A percentile compares a stretch with the other conserved stretches of the same genome.
Conservation (phyloP, 2,888 invertebrate species). For the Chymomyza fuscimana region DNA sequence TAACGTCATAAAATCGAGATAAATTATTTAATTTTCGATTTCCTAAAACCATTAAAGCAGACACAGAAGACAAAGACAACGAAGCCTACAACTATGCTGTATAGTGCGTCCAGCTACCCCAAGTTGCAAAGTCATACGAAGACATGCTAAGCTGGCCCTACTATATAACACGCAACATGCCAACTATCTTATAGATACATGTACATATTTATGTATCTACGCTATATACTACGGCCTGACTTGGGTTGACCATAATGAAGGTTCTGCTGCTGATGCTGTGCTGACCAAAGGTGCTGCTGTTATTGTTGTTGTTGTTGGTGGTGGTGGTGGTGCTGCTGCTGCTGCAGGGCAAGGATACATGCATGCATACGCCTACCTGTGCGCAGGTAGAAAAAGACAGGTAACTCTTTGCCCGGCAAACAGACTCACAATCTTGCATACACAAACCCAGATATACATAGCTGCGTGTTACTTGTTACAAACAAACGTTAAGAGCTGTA, state of each 20-base stretch:
- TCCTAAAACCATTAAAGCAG: conserved; percentile 70
- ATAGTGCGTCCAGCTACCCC: conserved; percentile 49
- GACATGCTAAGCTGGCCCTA: conserved; percentile 27
- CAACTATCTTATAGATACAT: conserved; percentile 6
- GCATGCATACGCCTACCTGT: conserved; percentile 68
- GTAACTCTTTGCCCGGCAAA: conserved; percentile 63
- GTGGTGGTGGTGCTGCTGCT: background rate
- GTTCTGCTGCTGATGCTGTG: conserved; percentile 43
- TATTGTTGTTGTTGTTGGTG: background rate
- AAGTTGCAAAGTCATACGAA: conserved; percentile 61
- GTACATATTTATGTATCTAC: conserved; percentile 5
- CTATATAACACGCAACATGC: background rate
- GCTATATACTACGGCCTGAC: background rate
- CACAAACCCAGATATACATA: conserved; percentile 36
- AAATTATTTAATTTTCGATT: conserved; percentile 73
- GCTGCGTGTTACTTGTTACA: conserved; percentile 68
- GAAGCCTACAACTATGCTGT: conserved; percentile 20
- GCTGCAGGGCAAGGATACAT: conserved; percentile 25
- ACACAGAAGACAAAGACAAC: conserved; percentile 33
- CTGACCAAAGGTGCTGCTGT: background rate
- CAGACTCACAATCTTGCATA: conserved; percentile 37
- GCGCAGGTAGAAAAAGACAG: conserved; percentile 60
- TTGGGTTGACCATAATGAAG: conserved; percentile 38
- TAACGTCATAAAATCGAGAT: conserved; percentile 71
- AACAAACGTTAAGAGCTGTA: conserved; percentile 56